Evolutionary conservation across 2,113 vertebrate genomes (phyloP), one percentile per base, ranked within the genome.

Genomic region (Triplophysa dalaica): DNA sequence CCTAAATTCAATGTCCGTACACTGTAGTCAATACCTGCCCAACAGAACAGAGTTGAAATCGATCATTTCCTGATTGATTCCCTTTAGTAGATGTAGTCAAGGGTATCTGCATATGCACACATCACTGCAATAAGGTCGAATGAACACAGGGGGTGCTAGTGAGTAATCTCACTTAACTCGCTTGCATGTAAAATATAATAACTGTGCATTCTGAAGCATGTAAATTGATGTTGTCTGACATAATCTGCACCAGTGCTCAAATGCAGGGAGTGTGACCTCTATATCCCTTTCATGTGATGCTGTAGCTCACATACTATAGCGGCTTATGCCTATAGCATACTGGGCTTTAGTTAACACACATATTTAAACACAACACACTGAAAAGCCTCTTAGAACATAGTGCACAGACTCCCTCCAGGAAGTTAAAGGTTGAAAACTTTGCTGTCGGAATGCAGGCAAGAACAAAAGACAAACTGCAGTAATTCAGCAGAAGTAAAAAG

Each of bases 1-100:
- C 95, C 95, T 82, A 98, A 90, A 0, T 80, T 90, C 64, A 98
- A 81, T 0, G 93, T 97, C 88, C 94, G 95, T 86, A 99, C 95
- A 2, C 85, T 94, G 90, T 94, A 98, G 90, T 98, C 97, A 14
- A 98, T 92, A 67, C 96, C 97, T 99, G 41, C 17, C 66, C 79
- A 85, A 3, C 24, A 56, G 1, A 48, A 41, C 56, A 62, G 1
- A 52, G 24, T 4, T 29, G 0, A 12, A 24, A 0, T 58, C 8
- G 43, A 3, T 21, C 19, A 9, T 9, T 58, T 58, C 54, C n/a
- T 58, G 7, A 58, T 58, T n/a, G 21, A 9, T 58, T 21, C 19
- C 19, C 14, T 50, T n/a, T 38, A 38, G 7, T 38, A 5, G 33
- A 70, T 68, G 50, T 12, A 43, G 17, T 9, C 24, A 74, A 2